Evolutionary conservation across 2,888 invertebrate genomes (phyloP), one percentile per base, ranked within the genome.

Genomic region (Nomada ruficornis): DNA sequence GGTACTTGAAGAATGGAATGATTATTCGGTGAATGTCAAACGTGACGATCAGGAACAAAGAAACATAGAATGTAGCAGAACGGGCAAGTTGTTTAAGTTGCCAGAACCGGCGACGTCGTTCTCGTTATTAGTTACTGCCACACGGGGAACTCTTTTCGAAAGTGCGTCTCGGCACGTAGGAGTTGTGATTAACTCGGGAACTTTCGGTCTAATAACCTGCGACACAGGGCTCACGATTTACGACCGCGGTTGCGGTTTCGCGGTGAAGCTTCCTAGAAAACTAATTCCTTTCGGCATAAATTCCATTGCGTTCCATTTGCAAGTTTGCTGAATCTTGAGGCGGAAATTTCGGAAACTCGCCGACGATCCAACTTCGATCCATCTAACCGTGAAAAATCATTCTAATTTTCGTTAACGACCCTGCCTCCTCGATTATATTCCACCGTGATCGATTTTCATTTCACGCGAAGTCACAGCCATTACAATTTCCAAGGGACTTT

Each of bases 111-210:
- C 44, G 70, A 57, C 77, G 74, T 64, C 69, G 50, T 72, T 63
- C 54, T 71, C 75, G 82, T 85, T 87, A 74, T 86, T 87, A 84
- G 75, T 84, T 77, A 72, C 44, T 62, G 67, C 64, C 75, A 74
- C 76, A 62, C 80, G 52, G 63, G 36, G 47, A 69, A 73, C 81
- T 70, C 84, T 84, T 84, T 80, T 75, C 47, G 71, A 75, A 72
- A 79, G 75, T 70, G 78, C 77, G 82, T 82, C 70, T 52, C 77
- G 63, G 69, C 79, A 79, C 81, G 73, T 68, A 79, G 63, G 77
- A 87, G 86, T 87, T 86, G 82, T 86, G 87, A 86, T 86, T 86
- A 87, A 80, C 87, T 77, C 71, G 63, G 73, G 63, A 86, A 86
- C 87, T 87, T 87, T 74, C 73, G 86, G 77, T 85, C 82, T 82